Conservation (phyloP, 2,888 invertebrate species). For the Scaptomyza flava region DNA sequence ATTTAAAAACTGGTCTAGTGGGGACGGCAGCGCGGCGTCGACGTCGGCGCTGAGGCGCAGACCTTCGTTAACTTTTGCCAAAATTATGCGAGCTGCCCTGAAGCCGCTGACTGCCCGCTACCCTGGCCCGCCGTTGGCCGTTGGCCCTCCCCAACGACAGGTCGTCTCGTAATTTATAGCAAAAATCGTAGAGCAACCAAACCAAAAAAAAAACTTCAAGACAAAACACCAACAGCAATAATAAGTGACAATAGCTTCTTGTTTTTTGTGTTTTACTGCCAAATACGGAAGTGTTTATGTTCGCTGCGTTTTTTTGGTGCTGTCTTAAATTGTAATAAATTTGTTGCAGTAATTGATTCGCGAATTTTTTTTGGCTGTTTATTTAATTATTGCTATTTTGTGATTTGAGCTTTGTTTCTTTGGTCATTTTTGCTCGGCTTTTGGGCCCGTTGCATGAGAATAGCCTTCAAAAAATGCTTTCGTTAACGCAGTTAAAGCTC, state of each 20-base stretch:
- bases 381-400: conserved; percentile 69
- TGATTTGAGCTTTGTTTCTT: conserved; percentile 43
- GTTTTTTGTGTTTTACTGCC: conserved; percentile 46
- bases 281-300: conserved; percentile 74
- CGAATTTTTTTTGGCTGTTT: conserved; percentile 31
- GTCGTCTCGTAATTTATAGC: conserved; percentile 75
- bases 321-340: conserved; percentile 46
- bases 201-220: not conserved
- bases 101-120: not conserved
- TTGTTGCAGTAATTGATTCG: conserved; percentile 69
- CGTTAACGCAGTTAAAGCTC: conserved; percentile 45
- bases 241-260: conserved; percentile 35
- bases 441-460: conserved; percentile 72
- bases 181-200: conserved; percentile 21
- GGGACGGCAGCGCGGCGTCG: conserved; percentile 32
- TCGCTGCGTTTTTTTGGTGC: conserved; percentile 49
- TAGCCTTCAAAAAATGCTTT: conserved; percentile 64
- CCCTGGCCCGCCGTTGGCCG: conserved; percentile 10
- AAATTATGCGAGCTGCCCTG: conserved; percentile 80
- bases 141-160: conserved; percentile 38
- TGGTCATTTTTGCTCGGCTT: conserved; percentile 36
- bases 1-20: conserved; percentile 81
- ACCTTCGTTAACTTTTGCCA: conserved; percentile 80
- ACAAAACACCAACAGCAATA: conserved; percentile 16
- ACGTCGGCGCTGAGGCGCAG: conserved; percentile 34